phyloP scores from a whole-genome alignment of 2,888 invertebrate species.

The Ramazzottius varieornatus region DNA sequence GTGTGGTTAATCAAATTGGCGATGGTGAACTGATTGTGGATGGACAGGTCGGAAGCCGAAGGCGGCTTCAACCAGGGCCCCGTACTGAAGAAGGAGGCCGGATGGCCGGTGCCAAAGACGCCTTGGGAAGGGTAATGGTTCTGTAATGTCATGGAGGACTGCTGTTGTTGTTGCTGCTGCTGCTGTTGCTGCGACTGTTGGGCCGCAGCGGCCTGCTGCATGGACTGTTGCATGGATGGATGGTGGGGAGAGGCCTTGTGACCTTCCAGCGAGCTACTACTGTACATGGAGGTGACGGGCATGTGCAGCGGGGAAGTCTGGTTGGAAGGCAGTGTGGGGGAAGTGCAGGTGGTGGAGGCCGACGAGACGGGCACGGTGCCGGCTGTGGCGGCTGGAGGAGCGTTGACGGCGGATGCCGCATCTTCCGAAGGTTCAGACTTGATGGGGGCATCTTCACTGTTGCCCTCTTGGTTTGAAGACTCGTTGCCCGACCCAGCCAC shows the following conservation, averaged over 20 bases:
- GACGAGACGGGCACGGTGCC: not conserved
- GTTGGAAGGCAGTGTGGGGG: not conserved
- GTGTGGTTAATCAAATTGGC: not conserved
- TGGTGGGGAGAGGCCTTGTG: slow-evolving; percentile 29
- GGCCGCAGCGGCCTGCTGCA: slow-evolving; percentile 22
- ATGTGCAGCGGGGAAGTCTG: not conserved
- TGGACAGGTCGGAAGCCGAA: not conserved
- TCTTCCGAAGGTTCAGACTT: slow-evolving; percentile 1
- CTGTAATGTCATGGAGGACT: not conserved
- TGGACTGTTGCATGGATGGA: too few species aligned
- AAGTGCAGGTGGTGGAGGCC: not conserved
- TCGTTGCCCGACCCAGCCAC: not conserved
- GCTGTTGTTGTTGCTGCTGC: slow-evolving; percentile 6
- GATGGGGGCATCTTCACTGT: slow-evolving; percentile 1
- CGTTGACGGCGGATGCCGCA: not conserved
- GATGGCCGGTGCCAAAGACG: not conserved
- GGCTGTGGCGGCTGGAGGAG: not conserved
- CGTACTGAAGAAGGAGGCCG: not conserved
- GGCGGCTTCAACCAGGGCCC: not conserved
- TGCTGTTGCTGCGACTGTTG: slow-evolving; percentile 10
- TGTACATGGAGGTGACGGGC: not conserved
- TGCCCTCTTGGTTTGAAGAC: not conserved
- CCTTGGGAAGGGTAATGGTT: not conserved
- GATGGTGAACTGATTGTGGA: not conserved
- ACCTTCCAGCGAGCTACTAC: not conserved